phyloP scores from a whole-genome alignment of 2,113 vertebrate species.

The Oxyruncus cristatus region DNA sequence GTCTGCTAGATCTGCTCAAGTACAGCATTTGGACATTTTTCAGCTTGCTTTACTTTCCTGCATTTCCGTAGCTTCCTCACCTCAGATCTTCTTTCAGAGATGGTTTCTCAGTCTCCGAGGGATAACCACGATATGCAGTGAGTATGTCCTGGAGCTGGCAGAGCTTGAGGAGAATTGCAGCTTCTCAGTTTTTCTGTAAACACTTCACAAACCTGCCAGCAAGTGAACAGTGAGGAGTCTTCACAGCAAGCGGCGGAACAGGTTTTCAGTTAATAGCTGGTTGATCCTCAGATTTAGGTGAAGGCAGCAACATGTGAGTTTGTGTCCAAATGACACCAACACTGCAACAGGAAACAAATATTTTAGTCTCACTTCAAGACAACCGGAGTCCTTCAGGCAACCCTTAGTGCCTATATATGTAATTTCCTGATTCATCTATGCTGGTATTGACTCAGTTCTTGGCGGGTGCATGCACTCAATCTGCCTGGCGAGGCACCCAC shows the following conservation, averaged over 20 bases:
- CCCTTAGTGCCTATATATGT: not conserved
- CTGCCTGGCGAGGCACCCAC: not conserved
- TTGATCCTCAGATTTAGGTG: conserved; percentile 25
- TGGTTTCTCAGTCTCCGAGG: not conserved
- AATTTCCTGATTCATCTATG: not conserved
- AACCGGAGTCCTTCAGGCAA: not conserved
- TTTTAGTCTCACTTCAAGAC: not conserved
- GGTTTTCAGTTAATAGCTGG: conserved; percentile 10
- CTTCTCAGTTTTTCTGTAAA: conserved; percentile 3
- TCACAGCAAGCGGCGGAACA: not conserved
- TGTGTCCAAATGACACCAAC: not conserved
- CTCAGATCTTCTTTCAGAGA: not conserved
- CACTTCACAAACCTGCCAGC: not conserved
- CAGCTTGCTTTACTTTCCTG: not conserved
- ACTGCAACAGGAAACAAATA: not conserved
- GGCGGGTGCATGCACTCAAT: not conserved
- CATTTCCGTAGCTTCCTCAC: not conserved
- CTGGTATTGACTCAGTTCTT: not conserved
- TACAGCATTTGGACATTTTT: not conserved
- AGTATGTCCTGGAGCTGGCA: not conserved
- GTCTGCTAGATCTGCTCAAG: not conserved
- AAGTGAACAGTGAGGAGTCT: not conserved
- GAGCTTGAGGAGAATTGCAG: not conserved
- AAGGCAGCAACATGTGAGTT: not conserved
- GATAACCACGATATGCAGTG: not conserved